A percentile compares a stretch with the other conserved stretches of the same genome.
Conservation (phyloP, 2,888 invertebrate species). For the Embidobia sp. region DNA sequence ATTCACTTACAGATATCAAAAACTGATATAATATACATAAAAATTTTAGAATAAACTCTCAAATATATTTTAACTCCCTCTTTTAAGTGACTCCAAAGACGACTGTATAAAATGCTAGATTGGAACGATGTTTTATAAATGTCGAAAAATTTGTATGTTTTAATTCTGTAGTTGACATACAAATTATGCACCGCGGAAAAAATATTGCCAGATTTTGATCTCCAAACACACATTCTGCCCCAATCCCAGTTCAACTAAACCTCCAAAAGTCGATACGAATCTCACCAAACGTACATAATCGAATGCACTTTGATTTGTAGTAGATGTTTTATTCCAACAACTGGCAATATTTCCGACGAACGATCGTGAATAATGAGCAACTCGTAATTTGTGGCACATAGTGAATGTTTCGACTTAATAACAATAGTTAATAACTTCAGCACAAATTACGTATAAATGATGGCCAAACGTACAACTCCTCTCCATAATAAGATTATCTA, state of each 20-base stretch:
- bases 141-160: conserved; percentile 42
- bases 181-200: conserved; percentile 18
- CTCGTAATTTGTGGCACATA: conserved; percentile 58
- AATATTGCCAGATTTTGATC: conserved; percentile 29
- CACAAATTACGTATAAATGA: conserved; percentile 26
- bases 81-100: conserved; percentile 21
- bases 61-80: no score
- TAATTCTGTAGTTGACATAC: conserved; percentile 18
- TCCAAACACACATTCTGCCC: no score
- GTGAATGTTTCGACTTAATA: conserved; percentile 41
- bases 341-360: conserved; percentile 37
- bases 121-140: conserved; percentile 41
- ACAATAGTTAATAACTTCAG: conserved; percentile 27
- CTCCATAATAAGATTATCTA: no score
- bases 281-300: no score
- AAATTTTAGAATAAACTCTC: conserved; percentile 16
- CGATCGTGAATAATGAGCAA: conserved; percentile 46
- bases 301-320: conserved; percentile 23
- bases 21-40: no score
- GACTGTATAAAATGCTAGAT: conserved; percentile 39
- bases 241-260: no score
- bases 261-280: no score
- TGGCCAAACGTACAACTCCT: no score
- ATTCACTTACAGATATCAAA: background rate
- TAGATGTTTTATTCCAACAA: conserved; percentile 35